phyloP scores from a whole-genome alignment of 1,140 invertebrate species.

The Notospermus geniculatus region DNA sequence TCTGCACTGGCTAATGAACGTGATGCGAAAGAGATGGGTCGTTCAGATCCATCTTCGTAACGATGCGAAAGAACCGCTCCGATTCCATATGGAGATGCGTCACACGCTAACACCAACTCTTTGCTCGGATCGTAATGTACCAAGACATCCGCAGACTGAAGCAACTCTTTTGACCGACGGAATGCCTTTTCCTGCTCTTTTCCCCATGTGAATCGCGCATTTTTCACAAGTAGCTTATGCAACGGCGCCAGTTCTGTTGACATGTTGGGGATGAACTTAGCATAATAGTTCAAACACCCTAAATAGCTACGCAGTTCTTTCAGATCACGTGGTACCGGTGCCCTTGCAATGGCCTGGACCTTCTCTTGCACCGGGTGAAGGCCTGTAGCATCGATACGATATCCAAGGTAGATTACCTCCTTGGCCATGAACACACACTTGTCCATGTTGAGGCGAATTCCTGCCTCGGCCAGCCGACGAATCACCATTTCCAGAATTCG shows the following conservation, averaged over 20 bases:
- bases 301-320: no score
- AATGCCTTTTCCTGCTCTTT: no score
- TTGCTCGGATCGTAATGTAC: constrained; percentile 50
- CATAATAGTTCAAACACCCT: no score
- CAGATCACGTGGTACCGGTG: no score
- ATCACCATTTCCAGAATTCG: no score
- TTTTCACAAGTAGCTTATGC: no score
- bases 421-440: constrained; percentile 35
- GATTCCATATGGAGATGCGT: constrained; percentile 57
- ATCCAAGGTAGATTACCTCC: neutral
- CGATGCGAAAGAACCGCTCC: constrained; percentile 56
- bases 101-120: constrained; percentile 53
- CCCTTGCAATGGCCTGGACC: neutral
- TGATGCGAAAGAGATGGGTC: constrained; percentile 56
- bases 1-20: constrained; percentile 54
- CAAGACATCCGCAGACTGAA: constrained; percentile 25
- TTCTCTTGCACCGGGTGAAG: neutral
- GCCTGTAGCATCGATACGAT: neutral
- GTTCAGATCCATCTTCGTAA: constrained; percentile 35
- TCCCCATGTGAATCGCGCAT: no score
- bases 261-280: no score
- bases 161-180: constrained; percentile 1
- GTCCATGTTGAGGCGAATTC: constrained; percentile 51
- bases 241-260: no score
- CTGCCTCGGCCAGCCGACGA: constrained; percentile 27